Percentiles rank a stretch among this genome's conserved stretches.
Evolutionary conservation across 2,113 vertebrate genomes (phyloP).

Genomic region (Ctenodactylus gundi): DNA sequence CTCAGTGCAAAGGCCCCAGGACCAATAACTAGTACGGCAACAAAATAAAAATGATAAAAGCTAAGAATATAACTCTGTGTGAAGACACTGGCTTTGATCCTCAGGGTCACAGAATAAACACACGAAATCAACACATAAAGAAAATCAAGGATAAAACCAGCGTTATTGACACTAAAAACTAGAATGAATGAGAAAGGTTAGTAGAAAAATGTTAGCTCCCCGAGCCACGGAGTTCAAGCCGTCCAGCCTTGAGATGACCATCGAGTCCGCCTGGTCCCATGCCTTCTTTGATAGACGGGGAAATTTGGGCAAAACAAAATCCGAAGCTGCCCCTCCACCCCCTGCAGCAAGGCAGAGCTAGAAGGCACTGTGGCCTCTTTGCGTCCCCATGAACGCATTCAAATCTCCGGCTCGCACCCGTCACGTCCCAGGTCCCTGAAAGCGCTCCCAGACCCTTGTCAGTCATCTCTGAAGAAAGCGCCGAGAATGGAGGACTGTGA

Average conservation of each 20-base stretch:
- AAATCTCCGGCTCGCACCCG: constrained; percentile 72
- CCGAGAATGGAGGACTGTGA: constrained; percentile 67
- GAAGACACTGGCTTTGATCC: not conserved
- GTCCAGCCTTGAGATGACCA: constrained; percentile 27
- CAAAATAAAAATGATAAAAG: not conserved
- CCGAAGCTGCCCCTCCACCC: constrained; percentile 27
- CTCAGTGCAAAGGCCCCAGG: too few species aligned
- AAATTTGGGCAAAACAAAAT: constrained; percentile 54
- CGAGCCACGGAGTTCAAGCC: not conserved
- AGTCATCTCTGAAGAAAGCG: constrained; percentile 70
- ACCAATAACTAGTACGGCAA: too few species aligned
- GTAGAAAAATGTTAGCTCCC: not conserved
- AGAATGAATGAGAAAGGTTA: not conserved
- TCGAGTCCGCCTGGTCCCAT: not conserved
- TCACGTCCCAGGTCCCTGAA: constrained; percentile 72
- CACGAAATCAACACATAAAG: too few species aligned
- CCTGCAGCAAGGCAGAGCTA: constrained; percentile 46
- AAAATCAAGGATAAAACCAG: not conserved
- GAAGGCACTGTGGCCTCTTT: constrained; percentile 42
- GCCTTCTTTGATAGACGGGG: constrained; percentile 34
- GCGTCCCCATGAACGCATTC: constrained; percentile 67
- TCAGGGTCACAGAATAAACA: too few species aligned
- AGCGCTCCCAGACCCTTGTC: constrained; percentile 67
- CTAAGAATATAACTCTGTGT: not conserved
- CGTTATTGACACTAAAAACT: not conserved